Base-by-base conservation (phyloP, 2,888 invertebrate species). In the Pherbina coryleti region DNA sequence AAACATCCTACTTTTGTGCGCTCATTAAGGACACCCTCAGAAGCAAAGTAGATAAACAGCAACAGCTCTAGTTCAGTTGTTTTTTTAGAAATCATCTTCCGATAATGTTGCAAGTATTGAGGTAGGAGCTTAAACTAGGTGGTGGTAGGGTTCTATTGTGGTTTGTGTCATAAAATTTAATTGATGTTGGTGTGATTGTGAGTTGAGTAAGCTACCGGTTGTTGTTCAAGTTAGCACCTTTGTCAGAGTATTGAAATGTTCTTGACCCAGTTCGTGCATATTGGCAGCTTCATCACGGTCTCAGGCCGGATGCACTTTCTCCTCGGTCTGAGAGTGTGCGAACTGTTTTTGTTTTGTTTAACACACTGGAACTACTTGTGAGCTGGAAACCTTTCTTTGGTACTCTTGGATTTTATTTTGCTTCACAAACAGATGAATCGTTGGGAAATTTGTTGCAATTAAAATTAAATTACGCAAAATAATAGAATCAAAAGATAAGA, bases 191-290 rank as follows among this genome's bases (percentile, higher is more conserved):
- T 25, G 8, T 25, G 19, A 60, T 11, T 14, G 22, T 17, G 25
- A 60, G 1, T 3, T 19, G 22, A 25, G 22, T 0, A 9, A 19
- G 57, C 19, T 9, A 25, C 19, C 25, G 57, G 0, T 60, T 19
- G 57, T 22, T 60, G 25, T 25, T 44, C 9, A 14, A 44, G 44
- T 44, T 28, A 9, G 14, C 5, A 28, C 57, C 28, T 22, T 55
- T 55, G 55, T 55, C 9, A 9, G 44, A 37, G n/a, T 22, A 51
- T 25, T 28, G 25, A 9, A 51, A 49, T 51, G 69, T 51, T 69
- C 69, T 69, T 69, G 69, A 69, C 69, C 69, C 69, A 69, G 69
- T 51, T 67, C 51, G 34, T 28, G 31, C 28, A 31, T 34, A 28
- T 28, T 51, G 69, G 28, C 69, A 17, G 17, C 69, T 25, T 60